Conservation (phyloP, 2,888 invertebrate species). For the Arge pagana region DNA sequence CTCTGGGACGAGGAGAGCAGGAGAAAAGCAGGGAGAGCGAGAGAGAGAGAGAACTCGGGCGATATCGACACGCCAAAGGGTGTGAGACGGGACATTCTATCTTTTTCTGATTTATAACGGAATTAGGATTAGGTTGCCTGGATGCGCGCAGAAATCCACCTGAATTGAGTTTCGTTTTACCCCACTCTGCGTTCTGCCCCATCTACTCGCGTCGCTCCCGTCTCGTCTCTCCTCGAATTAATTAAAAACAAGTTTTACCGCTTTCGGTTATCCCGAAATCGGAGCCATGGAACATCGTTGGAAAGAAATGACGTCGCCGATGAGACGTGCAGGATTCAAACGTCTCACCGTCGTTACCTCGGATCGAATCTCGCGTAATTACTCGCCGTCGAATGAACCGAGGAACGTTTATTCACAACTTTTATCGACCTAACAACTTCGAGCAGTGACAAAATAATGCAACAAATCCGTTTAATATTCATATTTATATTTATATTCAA, state of each 20-base stretch:
- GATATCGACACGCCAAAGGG: slow-evolving; percentile 22
- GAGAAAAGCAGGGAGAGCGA: background rate
- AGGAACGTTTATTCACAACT: too few relatives aligned
- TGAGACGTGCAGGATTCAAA: slow-evolving; percentile 8
- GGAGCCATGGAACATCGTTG: too few relatives aligned
- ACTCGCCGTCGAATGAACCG: too few relatives aligned
- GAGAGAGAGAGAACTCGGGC: slow-evolving; percentile 13
- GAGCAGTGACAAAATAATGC: too few relatives aligned
- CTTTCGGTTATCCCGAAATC: too few relatives aligned
- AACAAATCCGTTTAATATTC: too few relatives aligned
- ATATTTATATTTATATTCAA: too few relatives aligned
- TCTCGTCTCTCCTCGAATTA: slow-evolving; percentile 7
- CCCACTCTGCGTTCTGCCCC: background rate
- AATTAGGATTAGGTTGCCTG: slow-evolving; percentile 23
- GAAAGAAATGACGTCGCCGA: too few relatives aligned
- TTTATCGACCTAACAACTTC: too few relatives aligned
- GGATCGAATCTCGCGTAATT: too few relatives aligned
- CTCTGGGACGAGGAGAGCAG: background rate
- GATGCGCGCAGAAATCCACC: slow-evolving; percentile 32
- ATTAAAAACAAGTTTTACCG: slow-evolving; percentile 20
- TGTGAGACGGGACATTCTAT: slow-evolving; percentile 20
- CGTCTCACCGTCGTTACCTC: slow-evolving; percentile 12
- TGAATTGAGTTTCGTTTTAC: slow-evolving; percentile 26
- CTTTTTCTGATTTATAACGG: slow-evolving; percentile 39
- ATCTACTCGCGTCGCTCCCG: background rate